Conservation (phyloP, 2,797 vertebrate genomes). For the Epinephelus awoara region DNA sequence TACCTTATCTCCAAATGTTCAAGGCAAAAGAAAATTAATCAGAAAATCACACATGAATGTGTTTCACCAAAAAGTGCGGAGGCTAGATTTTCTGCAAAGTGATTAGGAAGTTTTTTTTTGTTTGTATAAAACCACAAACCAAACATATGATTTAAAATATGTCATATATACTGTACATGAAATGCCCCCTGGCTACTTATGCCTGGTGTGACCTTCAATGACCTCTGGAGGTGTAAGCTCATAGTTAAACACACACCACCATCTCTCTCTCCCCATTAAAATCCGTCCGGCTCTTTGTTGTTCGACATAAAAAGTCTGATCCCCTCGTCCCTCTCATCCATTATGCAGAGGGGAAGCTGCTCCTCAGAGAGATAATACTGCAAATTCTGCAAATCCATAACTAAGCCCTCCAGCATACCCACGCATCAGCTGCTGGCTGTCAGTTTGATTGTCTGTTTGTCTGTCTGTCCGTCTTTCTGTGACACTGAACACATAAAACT, state of each 20-base stretch:
- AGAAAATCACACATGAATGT: neutral
- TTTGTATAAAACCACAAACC: neutral
- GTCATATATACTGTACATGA: neutral
- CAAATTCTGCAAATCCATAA: slow-evolving; percentile 76
- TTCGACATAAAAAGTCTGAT: slow-evolving; percentile 55
- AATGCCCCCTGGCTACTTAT: neutral
- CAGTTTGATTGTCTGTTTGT: slow-evolving; percentile 41
- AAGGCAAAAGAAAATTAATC: slow-evolving; percentile 4
- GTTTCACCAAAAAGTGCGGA: neutral
- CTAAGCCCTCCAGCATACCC: slow-evolving; percentile 59
- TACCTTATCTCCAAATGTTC: slow-evolving; percentile 1
- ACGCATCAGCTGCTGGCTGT: slow-evolving; percentile 59
- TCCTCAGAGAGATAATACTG: slow-evolving; percentile 69
- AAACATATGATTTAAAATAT: neutral
- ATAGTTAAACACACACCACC: slow-evolving; percentile 30
- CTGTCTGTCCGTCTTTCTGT: slow-evolving; percentile 14
- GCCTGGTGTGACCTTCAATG: slow-evolving; percentile 25
- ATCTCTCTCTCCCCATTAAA: slow-evolving; percentile 37
- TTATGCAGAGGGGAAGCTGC: slow-evolving; percentile 72
- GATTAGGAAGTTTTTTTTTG: neutral
- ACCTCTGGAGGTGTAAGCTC: slow-evolving; percentile 20
- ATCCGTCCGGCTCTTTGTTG: slow-evolving; percentile 58
- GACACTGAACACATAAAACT: slow-evolving; percentile 26
- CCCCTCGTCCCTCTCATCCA: slow-evolving; percentile 68
- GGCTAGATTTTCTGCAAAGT: slow-evolving; percentile 6